phyloP scores from a whole-genome alignment of 2,797 vertebrate genomes.

The Dryobates pubescens region DNA sequence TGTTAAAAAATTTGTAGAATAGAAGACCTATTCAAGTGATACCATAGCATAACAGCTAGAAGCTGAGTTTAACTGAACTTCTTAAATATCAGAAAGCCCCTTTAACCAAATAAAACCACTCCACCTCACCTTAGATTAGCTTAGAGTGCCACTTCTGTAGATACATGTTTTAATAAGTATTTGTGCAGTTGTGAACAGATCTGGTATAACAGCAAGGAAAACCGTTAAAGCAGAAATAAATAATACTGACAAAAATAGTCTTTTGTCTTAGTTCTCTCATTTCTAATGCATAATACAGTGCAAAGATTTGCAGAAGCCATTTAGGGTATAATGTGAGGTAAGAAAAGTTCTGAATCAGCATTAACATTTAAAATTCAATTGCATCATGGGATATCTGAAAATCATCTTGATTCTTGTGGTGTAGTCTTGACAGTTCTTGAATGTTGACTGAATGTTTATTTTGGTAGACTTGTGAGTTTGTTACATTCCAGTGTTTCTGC shows the following conservation, averaged over 20 bases:
- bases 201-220: constrained; percentile 55
- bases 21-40: neutral
- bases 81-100: neutral
- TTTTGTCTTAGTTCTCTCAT: constrained; percentile 10
- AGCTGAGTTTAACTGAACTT: neutral
- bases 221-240: constrained; percentile 34
- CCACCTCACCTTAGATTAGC: neutral
- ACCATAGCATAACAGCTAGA: neutral
- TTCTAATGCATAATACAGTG: constrained; percentile 55
- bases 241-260: constrained; percentile 23
- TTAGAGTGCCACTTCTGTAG: constrained; percentile 14
- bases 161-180: constrained; percentile 9
- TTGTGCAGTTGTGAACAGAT: constrained; percentile 44
- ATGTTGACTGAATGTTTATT: constrained; percentile 85
- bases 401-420: constrained; percentile 79
- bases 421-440: constrained; percentile 82
- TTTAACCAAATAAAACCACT: constrained; percentile 33
- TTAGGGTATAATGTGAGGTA: constrained; percentile 72
- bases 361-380: constrained; percentile 72
- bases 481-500: constrained; percentile 97
- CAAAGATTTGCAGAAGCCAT: constrained; percentile 77
- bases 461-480: constrained; percentile 81
- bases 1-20: neutral
- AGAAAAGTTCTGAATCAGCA: constrained; percentile 68
- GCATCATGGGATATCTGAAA: constrained; percentile 87